Conservation (phyloP, 2,888 invertebrate genomes). For the Chrysolina haemoptera region DNA sequence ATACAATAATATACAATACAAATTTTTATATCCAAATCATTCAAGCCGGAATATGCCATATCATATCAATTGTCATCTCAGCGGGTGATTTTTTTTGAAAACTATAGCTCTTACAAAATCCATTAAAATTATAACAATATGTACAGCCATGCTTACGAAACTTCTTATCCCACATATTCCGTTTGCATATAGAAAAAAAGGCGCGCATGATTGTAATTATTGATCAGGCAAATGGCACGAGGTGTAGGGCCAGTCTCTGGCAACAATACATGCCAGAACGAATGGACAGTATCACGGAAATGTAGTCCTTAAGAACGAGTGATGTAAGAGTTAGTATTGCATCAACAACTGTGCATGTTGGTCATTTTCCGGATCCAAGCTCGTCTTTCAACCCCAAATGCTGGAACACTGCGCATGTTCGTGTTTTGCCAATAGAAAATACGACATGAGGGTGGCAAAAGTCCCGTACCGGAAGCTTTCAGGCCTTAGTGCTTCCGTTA, state of each 20-base stretch:
- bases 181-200: conserved; percentile 32
- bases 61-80: too few relatives aligned
- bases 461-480: conserved; percentile 65
- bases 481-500: conserved; percentile 67
- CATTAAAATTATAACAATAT: too few relatives aligned
- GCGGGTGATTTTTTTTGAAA: too few relatives aligned
- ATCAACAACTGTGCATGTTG: not conserved
- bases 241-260: not conserved
- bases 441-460: conserved; percentile 59
- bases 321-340: conserved; percentile 23
- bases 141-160: conserved; percentile 34
- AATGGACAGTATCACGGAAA: not conserved
- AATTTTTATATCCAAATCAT: too few relatives aligned
- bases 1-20: too few relatives aligned
- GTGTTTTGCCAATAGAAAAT: conserved; percentile 59
- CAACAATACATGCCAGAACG: not conserved
- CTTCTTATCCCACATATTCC: conserved; percentile 31
- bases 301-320: not conserved
- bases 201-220: conserved; percentile 63
- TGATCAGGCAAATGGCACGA: conserved; percentile 56
- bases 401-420: conserved; percentile 53
- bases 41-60: too few relatives aligned
- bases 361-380: conserved; percentile 27
- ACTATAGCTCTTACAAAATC: too few relatives aligned
- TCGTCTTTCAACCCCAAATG: conserved; percentile 36